Evolutionary conservation across 2,888 invertebrate species (phyloP), one percentile per base, ranked within the genome.

Genomic region (Dynastes tityus): DNA sequence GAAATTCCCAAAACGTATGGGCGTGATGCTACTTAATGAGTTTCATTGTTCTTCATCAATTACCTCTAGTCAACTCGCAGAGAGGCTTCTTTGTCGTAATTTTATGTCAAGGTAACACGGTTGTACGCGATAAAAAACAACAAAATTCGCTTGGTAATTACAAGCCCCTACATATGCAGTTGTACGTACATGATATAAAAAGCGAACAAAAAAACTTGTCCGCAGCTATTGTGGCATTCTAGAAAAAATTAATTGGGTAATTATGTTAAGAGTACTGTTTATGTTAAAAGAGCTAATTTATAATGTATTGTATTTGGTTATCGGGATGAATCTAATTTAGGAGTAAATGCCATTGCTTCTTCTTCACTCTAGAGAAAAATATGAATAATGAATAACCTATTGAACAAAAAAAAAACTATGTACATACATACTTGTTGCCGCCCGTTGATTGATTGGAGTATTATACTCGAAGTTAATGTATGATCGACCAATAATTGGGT

Each of bases 221-320:
- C 45, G 65, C 45, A 16, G 22, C 22, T 58, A 58, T 58, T 22
- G 40, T 67, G 45, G 49, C 40, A 67, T 40, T 45, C 49, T 16
- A 67, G 45, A 67, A 67, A 61, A 67, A 67, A 16, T 45, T 67
- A 67, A 67, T 67, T 67, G 65, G 65, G 40, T 67, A 67, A 67
- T 67, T 67, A 67, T 67, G 45, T 45, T 67, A 67, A 13, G 45
- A 45, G 65, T 45, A 67, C 27, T 67, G 65, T 67, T 67, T 45
- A 67, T 40, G 16, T 40, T 22, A 45, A 67, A 45, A 40, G 11
- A 67, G 11, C 45, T 67, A 67, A 67, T 67, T 67, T 40, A 63
- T 32, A 63, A n/a, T n/a, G 40, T 22, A 67, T 67, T 67, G 45
- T 67, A 16, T 67, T 67, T 67, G 65, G 22, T 40, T 6, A 22